These are phyloP conservation scores for Prionace glauca DNA, from an alignment of 2,797 vertebrate species.

Conservation along the genomic window DNA sequence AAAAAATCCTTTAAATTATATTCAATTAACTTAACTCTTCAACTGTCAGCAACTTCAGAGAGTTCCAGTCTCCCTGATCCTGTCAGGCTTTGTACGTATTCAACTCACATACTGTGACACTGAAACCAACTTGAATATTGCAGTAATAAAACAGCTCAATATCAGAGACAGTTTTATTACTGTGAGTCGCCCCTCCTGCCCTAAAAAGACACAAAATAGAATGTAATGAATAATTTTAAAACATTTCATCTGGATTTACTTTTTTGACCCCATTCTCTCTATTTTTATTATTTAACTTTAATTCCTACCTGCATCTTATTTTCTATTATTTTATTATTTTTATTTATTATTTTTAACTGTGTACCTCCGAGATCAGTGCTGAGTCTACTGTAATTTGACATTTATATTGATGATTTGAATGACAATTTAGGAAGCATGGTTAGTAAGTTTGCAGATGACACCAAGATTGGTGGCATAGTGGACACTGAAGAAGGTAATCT, in stretches of 20 bases:
- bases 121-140: background rate
- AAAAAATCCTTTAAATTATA: background rate
- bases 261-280: background rate
- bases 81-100: background rate
- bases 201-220: background rate
- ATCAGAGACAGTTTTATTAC: background rate
- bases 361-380: no score
- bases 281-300: background rate
- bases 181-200: no score
- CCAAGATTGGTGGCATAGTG: no score
- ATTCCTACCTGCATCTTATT: background rate
- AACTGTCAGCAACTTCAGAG: background rate
- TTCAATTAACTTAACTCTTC: conserved; percentile 32
- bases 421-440: no score
- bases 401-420: no score
- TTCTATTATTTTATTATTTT: background rate
- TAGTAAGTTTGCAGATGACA: no score
- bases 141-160: background rate
- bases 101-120: background rate
- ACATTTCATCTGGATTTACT: background rate
- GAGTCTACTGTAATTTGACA: no score
- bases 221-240: background rate
- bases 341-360: no score
- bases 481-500: no score
- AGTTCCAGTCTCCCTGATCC: background rate